phyloP scores from a whole-genome alignment of 2,797 vertebrate genomes.

The Pagetopsis macropterus region DNA sequence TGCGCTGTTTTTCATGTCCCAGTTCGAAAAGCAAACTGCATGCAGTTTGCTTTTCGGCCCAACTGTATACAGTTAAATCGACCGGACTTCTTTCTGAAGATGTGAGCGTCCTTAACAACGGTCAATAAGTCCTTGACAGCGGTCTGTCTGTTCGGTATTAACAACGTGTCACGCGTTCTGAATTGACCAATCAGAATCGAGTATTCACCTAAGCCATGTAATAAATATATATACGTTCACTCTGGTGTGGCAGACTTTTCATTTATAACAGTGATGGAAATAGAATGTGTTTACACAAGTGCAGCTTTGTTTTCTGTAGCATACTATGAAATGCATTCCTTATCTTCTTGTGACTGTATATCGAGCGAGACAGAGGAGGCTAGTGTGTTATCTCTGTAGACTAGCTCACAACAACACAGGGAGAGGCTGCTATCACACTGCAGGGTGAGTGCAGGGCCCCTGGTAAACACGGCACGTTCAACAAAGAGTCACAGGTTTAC shows the following conservation, averaged over 20 bases:
- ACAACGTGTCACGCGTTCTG: too few species aligned
- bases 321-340: constrained; percentile 12
- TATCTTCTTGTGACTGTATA: constrained; percentile 44
- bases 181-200: too few species aligned
- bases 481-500: constrained; percentile 27
- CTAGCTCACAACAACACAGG: constrained; percentile 24
- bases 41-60: too few species aligned
- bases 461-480: constrained; percentile 19
- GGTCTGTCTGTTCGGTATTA: too few species aligned
- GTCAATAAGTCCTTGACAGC: too few species aligned
- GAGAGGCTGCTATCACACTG: constrained; percentile 15
- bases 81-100: too few species aligned
- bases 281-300: constrained; percentile 4
- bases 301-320: constrained; percentile 14
- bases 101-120: too few species aligned
- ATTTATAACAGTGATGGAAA: constrained; percentile 4
- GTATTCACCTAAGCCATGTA: too few species aligned
- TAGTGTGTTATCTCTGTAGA: constrained; percentile 43
- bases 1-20: too few species aligned
- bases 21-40: too few species aligned
- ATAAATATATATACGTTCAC: neutral
- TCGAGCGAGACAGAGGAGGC: constrained; percentile 13
- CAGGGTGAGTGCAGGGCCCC: neutral
- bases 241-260: neutral
- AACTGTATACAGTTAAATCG: too few species aligned